Percentiles rank a stretch among this genome's conserved stretches.
These are phyloP conservation scores for Benthochromis sp. DNA, from an alignment of 2,113 vertebrate species.

Conservation along the genomic window DNA sequence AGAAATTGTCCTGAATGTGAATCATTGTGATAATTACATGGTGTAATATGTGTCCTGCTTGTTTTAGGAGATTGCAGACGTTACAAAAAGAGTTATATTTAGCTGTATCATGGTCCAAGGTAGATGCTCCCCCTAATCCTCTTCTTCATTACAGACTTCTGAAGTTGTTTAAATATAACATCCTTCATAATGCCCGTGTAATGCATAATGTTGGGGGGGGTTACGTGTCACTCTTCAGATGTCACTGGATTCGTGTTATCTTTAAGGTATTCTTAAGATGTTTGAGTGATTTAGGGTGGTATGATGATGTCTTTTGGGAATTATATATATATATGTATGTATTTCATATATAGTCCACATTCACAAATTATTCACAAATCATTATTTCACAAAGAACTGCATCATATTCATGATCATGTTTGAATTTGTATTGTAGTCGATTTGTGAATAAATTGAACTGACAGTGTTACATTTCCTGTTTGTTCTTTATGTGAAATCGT, in stretches of 20 bases:
- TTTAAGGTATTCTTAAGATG: background rate
- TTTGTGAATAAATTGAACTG: background rate
- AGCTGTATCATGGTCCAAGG: background rate
- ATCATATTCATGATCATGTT: accelerated
- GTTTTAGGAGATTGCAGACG: accelerated
- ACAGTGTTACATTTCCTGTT: background rate
- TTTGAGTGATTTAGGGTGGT: background rate
- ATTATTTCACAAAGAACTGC: background rate
- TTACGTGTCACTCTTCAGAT: background rate
- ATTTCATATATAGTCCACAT: background rate
- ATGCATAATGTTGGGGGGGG: background rate
- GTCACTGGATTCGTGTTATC: background rate
- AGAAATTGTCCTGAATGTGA: background rate
- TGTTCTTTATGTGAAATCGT: background rate
- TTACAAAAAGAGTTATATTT: background rate
- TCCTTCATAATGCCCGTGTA: background rate
- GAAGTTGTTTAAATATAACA: background rate
- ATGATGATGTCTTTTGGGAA: background rate
- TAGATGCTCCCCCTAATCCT: background rate
- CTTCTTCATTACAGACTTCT: background rate
- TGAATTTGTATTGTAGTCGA: background rate
- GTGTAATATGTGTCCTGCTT: background rate
- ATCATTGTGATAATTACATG: background rate
- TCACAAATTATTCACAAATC: background rate
- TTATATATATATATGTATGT: background rate